Evolutionary conservation across 1,140 invertebrate genomes (phyloP).

Genomic region (Gerris buenoi): DNA sequence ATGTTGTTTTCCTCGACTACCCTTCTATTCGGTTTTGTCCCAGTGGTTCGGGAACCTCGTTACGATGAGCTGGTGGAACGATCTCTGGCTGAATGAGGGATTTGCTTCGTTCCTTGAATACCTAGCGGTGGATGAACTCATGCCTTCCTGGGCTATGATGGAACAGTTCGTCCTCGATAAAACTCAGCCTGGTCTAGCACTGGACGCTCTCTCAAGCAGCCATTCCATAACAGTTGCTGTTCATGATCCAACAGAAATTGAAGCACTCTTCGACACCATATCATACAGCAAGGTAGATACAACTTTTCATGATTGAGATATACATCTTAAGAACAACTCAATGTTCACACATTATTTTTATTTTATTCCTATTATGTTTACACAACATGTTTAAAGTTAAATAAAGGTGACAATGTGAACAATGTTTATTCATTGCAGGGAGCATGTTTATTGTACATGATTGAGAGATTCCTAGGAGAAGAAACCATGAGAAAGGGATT

Average conservation of each 20-base stretch:
- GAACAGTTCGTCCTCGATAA: constrained; percentile 44
- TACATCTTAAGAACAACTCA: too few species aligned
- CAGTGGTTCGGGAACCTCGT: constrained; percentile 83
- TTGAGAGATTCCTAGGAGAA: constrained; percentile 57
- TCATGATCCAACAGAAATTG: constrained; percentile 64
- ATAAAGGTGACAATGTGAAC: too few species aligned
- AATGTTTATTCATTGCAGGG: constrained; percentile 47
- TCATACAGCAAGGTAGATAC: constrained; percentile 61
- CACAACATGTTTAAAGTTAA: too few species aligned
- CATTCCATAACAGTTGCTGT: constrained; percentile 71
- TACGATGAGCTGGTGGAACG: constrained; percentile 74
- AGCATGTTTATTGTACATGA: constrained; percentile 64
- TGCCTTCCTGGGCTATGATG: constrained; percentile 41
- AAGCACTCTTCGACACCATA: constrained; percentile 74
- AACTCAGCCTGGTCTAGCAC: constrained; percentile 51
- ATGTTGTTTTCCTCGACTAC: constrained; percentile 11
- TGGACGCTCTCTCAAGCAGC: constrained; percentile 60
- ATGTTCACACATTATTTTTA: too few species aligned
- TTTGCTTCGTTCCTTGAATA: constrained; percentile 71
- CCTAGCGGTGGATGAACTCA: constrained; percentile 43
- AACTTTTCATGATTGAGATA: too few species aligned
- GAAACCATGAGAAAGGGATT: constrained; percentile 52
- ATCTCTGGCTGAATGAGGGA: constrained; percentile 79
- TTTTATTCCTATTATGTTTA: too few species aligned
- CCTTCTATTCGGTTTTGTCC: constrained; percentile 19